Conservation (phyloP, 2,113 vertebrate species). For the Caranx melampygus region DNA sequence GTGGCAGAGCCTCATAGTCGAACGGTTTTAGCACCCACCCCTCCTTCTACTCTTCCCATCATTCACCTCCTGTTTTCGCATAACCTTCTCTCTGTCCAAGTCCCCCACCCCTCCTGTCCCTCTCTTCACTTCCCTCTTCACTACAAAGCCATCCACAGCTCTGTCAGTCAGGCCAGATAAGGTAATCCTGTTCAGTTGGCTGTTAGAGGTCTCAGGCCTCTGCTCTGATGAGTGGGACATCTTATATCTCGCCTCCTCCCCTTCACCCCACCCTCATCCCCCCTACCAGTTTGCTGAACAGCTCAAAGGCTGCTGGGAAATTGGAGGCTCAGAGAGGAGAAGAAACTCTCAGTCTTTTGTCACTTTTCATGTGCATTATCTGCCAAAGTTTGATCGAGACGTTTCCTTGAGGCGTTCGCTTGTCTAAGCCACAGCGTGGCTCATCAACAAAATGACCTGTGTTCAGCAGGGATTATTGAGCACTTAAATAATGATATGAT, state of each 20-base stretch:
- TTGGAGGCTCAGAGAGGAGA: slow-evolving; percentile 74
- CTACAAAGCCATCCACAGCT: slow-evolving; percentile 81
- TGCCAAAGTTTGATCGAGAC: slow-evolving; percentile 65
- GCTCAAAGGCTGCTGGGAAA: slow-evolving; percentile 73
- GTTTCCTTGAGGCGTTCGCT: slow-evolving; percentile 41
- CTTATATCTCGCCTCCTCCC: slow-evolving; percentile 75
- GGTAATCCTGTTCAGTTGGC: slow-evolving; percentile 80
- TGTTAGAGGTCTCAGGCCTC: slow-evolving; percentile 65
- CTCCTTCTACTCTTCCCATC: slow-evolving; percentile 78
- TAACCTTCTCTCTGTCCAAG: slow-evolving; percentile 75
- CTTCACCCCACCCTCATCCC: slow-evolving; percentile 68
- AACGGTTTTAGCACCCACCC: slow-evolving; percentile 65
- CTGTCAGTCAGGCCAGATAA: slow-evolving; percentile 85
- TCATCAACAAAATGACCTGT: slow-evolving; percentile 12
- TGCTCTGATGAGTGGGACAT: slow-evolving; percentile 82
- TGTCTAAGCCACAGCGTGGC: neutral
- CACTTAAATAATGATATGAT: slow-evolving; percentile 60
- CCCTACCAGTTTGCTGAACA: slow-evolving; percentile 75
- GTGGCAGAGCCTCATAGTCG: slow-evolving; percentile 59
- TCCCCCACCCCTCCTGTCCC: slow-evolving; percentile 67
- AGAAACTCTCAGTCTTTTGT: slow-evolving; percentile 68
- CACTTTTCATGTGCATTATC: slow-evolving; percentile 74
- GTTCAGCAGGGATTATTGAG: slow-evolving; percentile 44
- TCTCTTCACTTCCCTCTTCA: slow-evolving; percentile 69
- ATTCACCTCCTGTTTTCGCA: slow-evolving; percentile 74